Evolutionary conservation across 1,140 invertebrate species (phyloP).

Genomic region (Argopecten irradians): DNA sequence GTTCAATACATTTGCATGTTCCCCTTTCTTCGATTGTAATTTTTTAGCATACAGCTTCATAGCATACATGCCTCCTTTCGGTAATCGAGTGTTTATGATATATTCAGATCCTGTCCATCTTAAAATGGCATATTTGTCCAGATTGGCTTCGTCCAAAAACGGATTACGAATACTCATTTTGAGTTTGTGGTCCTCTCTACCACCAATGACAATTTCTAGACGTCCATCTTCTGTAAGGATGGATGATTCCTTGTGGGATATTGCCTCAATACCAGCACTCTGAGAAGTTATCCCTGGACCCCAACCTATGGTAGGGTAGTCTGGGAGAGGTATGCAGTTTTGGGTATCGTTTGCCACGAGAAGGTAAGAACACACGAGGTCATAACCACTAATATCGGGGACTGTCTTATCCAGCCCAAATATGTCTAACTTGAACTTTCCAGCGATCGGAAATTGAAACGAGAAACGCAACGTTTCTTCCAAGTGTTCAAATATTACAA

Average conservation of each 20-base stretch:
- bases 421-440: slow-evolving; percentile 49
- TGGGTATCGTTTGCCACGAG: background rate
- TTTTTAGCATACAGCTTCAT: slow-evolving; percentile 37
- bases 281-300: slow-evolving; percentile 34
- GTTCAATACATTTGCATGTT: slow-evolving; percentile 43
- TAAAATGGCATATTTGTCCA: slow-evolving; percentile 45
- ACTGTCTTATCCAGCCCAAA: slow-evolving; percentile 40
- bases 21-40: background rate
- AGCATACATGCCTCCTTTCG: slow-evolving; percentile 37
- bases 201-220: slow-evolving; percentile 41
- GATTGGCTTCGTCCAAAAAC: slow-evolving; percentile 34
- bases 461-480: slow-evolving; percentile 43
- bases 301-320: slow-evolving; percentile 50
- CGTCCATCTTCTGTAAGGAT: slow-evolving; percentile 42
- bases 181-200: slow-evolving; percentile 30
- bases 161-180: slow-evolving; percentile 42
- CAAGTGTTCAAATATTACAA: slow-evolving; percentile 46
- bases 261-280: slow-evolving; percentile 27
- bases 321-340: slow-evolving; percentile 44
- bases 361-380: slow-evolving; percentile 42
- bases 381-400: slow-evolving; percentile 39
- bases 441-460: slow-evolving; percentile 45
- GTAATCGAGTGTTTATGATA: slow-evolving; percentile 43
- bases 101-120: slow-evolving; percentile 41
- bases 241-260: slow-evolving; percentile 43